Conservation (phyloP, 1,140 invertebrate genomes). For the Brachionus rotundiformis region DNA sequence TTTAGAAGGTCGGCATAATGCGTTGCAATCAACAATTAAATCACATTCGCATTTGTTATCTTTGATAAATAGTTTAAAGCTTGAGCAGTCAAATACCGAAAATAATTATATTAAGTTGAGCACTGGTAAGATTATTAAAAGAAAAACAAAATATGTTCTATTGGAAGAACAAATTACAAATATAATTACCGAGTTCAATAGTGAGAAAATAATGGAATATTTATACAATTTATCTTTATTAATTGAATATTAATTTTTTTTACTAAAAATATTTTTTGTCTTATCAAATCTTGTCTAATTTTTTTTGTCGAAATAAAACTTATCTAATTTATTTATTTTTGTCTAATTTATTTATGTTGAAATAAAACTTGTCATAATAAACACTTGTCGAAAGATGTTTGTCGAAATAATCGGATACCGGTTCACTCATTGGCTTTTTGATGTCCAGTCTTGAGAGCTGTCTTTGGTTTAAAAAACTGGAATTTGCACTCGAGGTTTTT, state of each 20-base stretch:
- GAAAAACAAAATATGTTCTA: neutral
- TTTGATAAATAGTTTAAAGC: neutral
- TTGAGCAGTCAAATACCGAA: neutral
- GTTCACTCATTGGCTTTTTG: too few relatives aligned
- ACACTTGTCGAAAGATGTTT: neutral
- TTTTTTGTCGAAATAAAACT: too few relatives aligned
- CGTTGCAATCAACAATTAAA: neutral
- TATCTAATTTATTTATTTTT: too few relatives aligned
- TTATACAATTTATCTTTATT: too few relatives aligned
- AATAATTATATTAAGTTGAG: neutral
- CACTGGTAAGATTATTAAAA: neutral
- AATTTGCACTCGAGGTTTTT: too few relatives aligned
- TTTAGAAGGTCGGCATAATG: neutral
- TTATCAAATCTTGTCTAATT: too few relatives aligned
- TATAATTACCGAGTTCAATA: neutral
- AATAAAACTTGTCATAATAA: neutral
- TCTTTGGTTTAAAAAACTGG: too few relatives aligned
- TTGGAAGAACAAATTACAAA: neutral
- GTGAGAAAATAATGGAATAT: too few relatives aligned
- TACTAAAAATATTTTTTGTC: too few relatives aligned
- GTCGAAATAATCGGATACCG: neutral
- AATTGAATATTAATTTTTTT: too few relatives aligned
- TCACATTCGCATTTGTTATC: neutral
- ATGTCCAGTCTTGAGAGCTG: too few relatives aligned
- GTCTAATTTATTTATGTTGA: too few relatives aligned